These are phyloP conservation scores for Pipistrellus pipistrellus DNA, from an alignment of 2,797 vertebrate genomes.

Conservation along the genomic window DNA sequence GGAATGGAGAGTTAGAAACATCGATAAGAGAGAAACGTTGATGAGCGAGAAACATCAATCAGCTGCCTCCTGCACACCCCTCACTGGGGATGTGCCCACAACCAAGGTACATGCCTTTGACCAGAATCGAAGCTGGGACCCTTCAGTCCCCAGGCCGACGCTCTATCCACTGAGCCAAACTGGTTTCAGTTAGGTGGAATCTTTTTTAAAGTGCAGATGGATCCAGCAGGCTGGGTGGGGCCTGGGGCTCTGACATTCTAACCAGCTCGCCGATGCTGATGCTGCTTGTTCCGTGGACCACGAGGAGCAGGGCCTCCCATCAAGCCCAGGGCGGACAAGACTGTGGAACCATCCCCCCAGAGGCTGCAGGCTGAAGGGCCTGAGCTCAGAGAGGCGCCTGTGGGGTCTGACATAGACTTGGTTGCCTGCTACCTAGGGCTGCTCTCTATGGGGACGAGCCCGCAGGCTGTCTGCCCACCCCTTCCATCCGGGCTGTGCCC, in stretches of 20 bases:
- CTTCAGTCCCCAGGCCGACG: too few species aligned
- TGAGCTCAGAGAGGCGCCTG: too few species aligned
- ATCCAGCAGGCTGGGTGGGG: background rate
- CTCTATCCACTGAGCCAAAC: too few species aligned
- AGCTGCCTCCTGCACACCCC: too few species aligned
- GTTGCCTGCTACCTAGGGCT: background rate
- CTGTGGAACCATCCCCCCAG: background rate
- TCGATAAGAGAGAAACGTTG: too few species aligned
- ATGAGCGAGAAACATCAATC: too few species aligned
- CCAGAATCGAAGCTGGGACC: too few species aligned
- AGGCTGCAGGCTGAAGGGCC: background rate
- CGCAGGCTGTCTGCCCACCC: background rate
- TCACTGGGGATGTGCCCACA: too few species aligned
- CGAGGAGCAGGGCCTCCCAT: background rate
- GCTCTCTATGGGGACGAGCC: background rate
- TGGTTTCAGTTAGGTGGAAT: too few species aligned
- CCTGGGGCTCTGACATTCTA: background rate
- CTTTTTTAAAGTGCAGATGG: background rate
- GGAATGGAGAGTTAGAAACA: too few species aligned
- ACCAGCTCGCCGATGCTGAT: accelerated
- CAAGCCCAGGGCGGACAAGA: accelerated
- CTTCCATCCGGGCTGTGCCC: background rate
- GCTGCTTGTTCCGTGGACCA: background rate
- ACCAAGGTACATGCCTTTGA: too few species aligned
- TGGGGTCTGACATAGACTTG: background rate